Evolutionary conservation across 2,797 vertebrate genomes (phyloP).

Genomic region (Melanotaenia trifasciata): DNA sequence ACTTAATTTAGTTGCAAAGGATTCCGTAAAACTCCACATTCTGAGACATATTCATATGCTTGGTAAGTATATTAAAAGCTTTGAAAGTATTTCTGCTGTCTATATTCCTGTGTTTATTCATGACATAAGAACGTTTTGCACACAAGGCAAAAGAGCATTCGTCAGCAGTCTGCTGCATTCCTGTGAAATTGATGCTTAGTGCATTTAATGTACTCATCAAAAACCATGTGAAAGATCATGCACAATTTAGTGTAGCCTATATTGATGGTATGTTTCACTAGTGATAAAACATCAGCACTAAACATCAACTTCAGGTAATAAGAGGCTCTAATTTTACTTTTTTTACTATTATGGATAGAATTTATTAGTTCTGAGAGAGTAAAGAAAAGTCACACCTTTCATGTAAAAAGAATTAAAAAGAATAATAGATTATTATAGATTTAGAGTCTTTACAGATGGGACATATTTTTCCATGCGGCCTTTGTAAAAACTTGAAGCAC

Average conservation of each 20-base stretch:
- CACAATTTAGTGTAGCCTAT: too few relatives aligned
- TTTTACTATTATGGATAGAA: not conserved
- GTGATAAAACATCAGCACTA: too few relatives aligned
- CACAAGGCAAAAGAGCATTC: slow-evolving; percentile 21
- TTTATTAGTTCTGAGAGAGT: slow-evolving; percentile 18
- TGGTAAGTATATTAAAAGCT: not conserved
- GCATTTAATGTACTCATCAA: slow-evolving; percentile 44
- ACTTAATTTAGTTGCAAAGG: too few relatives aligned
- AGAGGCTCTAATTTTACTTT: too few relatives aligned
- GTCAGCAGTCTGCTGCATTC: slow-evolving; percentile 28
- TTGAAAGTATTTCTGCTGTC: not conserved
- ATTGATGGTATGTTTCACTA: too few relatives aligned
- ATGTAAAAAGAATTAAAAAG: slow-evolving; percentile 15
- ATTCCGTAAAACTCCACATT: not conserved
- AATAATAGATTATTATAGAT: slow-evolving; percentile 1
- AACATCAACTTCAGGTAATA: too few relatives aligned
- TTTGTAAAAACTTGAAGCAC: slow-evolving; percentile 21
- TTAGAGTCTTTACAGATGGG: slow-evolving; percentile 30
- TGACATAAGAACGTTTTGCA: not conserved
- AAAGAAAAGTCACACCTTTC: slow-evolving; percentile 12
- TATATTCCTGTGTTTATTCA: slow-evolving; percentile 2
- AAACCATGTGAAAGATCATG: slow-evolving; percentile 10
- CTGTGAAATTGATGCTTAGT: slow-evolving; percentile 29
- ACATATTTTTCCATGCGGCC: slow-evolving; percentile 32
- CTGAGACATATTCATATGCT: not conserved